Base-by-base conservation (phyloP, 2,888 invertebrate species). In the Lasius platythorax region DNA sequence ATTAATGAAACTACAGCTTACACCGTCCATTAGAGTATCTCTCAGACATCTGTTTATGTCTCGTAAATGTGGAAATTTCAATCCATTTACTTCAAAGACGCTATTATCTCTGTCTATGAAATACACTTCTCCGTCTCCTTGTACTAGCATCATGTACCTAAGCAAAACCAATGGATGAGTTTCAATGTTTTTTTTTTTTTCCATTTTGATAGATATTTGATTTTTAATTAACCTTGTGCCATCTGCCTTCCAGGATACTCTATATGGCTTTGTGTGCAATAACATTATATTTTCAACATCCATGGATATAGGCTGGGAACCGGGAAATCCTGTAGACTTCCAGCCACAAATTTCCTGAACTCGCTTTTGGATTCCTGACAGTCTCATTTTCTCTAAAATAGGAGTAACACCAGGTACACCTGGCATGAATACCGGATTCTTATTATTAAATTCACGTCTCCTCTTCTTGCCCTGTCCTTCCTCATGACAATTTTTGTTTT, bases 211-310 rank as follows among this genome's bases (percentile, higher is more conserved):
- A 6, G 74, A 83, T 70, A 82, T 67, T 58, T 86, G 11, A 84
- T 81, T 85, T 64, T 2, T 18, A n/a, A 37, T 90, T 93, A 94
- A 98, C 97, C 98, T 97, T 50, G 98, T 98, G 56, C 99, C 99
- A 95, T 99, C 99, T 12, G 99, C 99, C 94, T 99, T 99, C 99
- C 99, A 99, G 2, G 99, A 99, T 0, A 99, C 99, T 94, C 97
- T 97, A 93, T 99, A 99, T 0, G 98, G 98, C 93, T 98, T 98
- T 88, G 97, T 95, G 46, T 96, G 96, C 3, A 99, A 95, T 15
- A 97, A 96, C 74, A 95, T 95, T 68, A 99, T 95, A 95, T 99
- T 99, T 0, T 96, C 93, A 1, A 96, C 95, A 93, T 98, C 98
- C 99, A 99, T 99, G 0, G 99, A 99, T 0, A 99, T 99, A 0